Conservation (phyloP, 2,113 vertebrate genomes). For the Sphaerodactylus townsendi region DNA sequence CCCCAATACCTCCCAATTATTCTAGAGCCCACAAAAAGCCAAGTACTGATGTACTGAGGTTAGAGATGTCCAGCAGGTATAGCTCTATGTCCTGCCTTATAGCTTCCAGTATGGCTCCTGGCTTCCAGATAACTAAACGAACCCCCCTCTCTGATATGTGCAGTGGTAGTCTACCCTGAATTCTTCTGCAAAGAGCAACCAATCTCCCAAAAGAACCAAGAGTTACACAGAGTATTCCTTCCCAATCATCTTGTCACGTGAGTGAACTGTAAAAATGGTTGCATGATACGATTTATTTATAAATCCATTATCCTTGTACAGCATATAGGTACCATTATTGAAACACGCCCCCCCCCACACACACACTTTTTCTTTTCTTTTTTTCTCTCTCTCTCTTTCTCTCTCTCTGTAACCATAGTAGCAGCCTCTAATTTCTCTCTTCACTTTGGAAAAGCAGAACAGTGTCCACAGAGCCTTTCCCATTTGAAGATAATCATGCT, state of each 20-base stretch:
- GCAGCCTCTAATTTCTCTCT: conserved; percentile 22
- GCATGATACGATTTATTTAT: not conserved
- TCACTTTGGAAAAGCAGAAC: conserved; percentile 23
- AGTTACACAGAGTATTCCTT: not conserved
- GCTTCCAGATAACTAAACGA: too few relatives aligned
- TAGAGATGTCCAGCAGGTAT: too few relatives aligned
- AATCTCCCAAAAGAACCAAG: fast-evolving
- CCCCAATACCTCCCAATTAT: too few relatives aligned
- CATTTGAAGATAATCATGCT: conserved; percentile 47
- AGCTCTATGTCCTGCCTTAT: too few relatives aligned
- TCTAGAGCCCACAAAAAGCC: too few relatives aligned
- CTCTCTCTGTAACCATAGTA: not conserved
- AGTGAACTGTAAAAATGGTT: not conserved
- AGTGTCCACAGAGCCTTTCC: conserved; percentile 31
- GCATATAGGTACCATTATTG: not conserved
- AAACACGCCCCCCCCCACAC: not conserved
- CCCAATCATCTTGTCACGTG: not conserved
- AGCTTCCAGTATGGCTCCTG: too few relatives aligned
- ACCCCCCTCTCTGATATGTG: too few relatives aligned
- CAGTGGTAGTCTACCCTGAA: not conserved
- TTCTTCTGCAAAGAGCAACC: not conserved
- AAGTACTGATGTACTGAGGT: too few relatives aligned
- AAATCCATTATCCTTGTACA: not conserved
- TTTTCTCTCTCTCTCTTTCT: fast-evolving
- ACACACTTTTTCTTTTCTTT: too few relatives aligned